Base-by-base conservation (phyloP, 1,140 invertebrate species). In the Anastrepha ludens region DNA sequence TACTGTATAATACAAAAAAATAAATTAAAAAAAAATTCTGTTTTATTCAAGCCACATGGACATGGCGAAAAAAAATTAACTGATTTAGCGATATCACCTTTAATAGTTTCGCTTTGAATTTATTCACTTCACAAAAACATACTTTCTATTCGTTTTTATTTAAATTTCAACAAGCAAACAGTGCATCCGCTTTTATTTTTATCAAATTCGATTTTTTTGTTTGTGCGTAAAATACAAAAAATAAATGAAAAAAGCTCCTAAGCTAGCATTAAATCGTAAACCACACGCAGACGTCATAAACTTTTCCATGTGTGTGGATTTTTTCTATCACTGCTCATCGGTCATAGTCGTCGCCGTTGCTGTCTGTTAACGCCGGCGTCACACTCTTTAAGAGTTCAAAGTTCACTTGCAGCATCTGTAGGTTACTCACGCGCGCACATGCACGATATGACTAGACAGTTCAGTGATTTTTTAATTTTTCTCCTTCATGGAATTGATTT, bases 321-420 rank as follows among this genome's bases (percentile, higher is more conserved):
- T 39, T 41, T 44, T 0, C 67, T 17, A 74, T 74, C 44, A 15
- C 67, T 8, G 44, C 39, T 47, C 41, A 47, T 74, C 50, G 50
- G 50, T 55, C 15, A 74, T 17, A 15, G 60, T n/a, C 60, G 67
- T 6, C 41, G 44, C 4, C 39, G 67, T 15, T 41, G 44, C 17
- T 41, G 67, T 74, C 44, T 29, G 29, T 17, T 67, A 3, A 2
- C n/a, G 60, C 47, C 20, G 47, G 9, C 74, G 74, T n/a, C 47
- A 81, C 47, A 58, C 74, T 13, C n/a, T 81, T 50, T 29, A 81
- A 55, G 47, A 81, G 74, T 58, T 81, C 8, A 55, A 81, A 29
- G 74, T 81, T 81, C 50, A 81, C 7, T 55, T 11, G 44, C 74
- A 81, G 20, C 74, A 58, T 81, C 74, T 55, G 9, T 55, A 3